phyloP scores from a whole-genome alignment of 2,888 invertebrate species.

The Platycheirus albimanus region DNA sequence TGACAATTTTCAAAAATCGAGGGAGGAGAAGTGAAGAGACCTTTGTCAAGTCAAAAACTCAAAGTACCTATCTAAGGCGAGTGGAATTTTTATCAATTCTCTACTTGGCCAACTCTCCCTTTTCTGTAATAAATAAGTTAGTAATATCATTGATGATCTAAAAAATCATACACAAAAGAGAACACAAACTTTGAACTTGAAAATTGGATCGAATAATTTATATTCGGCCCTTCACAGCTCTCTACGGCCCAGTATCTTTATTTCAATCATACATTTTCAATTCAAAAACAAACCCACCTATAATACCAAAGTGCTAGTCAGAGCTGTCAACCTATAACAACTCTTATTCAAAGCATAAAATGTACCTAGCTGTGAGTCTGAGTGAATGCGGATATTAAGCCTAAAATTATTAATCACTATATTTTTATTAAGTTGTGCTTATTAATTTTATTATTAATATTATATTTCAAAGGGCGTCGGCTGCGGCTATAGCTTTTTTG shows the following conservation, averaged over 20 bases:
- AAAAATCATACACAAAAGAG: too few relatives aligned
- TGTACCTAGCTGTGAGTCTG: neutral
- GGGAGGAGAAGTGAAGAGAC: too few relatives aligned
- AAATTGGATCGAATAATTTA: conserved; percentile 28
- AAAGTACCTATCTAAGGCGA: too few relatives aligned
- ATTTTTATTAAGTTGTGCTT: conserved; percentile 58
- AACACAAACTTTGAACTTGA: conserved; percentile 63
- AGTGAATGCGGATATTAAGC: conserved; percentile 47
- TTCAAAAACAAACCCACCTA: too few relatives aligned
- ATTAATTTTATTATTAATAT: conserved; percentile 37
- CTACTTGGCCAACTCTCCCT: too few relatives aligned
- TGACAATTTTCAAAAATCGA: too few relatives aligned
- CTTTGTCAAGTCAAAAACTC: too few relatives aligned
- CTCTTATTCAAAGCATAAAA: conserved; percentile 41
- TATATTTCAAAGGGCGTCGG: conserved; percentile 49
- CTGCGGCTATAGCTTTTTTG: neutral
- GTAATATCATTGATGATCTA: too few relatives aligned
- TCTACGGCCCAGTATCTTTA: neutral
- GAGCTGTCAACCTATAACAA: conserved; percentile 51
- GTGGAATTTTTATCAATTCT: too few relatives aligned
- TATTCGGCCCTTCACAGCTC: conserved; percentile 39
- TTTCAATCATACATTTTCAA: too few relatives aligned
- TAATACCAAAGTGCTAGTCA: conserved; percentile 30
- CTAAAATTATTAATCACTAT: conserved; percentile 40
- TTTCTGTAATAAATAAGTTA: too few relatives aligned